These are phyloP conservation scores for Apodemia mormo DNA, from an alignment of 2,888 invertebrate species.

Conservation along the genomic window DNA sequence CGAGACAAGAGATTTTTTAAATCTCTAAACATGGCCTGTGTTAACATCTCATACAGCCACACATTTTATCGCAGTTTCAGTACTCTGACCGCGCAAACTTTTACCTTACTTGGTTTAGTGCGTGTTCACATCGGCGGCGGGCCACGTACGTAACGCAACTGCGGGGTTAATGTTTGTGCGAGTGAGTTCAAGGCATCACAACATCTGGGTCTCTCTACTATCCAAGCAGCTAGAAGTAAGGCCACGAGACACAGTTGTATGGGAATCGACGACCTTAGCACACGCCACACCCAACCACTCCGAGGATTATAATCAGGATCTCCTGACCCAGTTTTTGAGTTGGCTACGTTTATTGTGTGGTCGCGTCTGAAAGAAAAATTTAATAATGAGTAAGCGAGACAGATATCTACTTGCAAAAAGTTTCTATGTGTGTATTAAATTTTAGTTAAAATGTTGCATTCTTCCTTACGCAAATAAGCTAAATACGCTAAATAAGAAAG, in stretches of 20 bases:
- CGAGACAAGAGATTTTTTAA: background rate
- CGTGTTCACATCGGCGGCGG: conserved; percentile 83
- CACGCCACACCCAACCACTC: conserved; percentile 86
- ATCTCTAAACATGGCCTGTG: background rate
- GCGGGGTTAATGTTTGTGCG: conserved; percentile 88
- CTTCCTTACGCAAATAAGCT: too few relatives aligned
- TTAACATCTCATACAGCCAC: background rate
- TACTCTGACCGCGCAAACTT: conserved; percentile 9
- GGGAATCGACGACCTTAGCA: conserved; percentile 88
- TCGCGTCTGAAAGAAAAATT: conserved; percentile 47
- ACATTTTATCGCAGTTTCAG: conserved; percentile 1
- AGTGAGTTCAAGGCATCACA: conserved; percentile 90
- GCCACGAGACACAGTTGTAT: conserved; percentile 89
- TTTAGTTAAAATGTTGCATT: too few relatives aligned
- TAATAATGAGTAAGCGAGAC: too few relatives aligned
- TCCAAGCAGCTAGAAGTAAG: conserved; percentile 87
- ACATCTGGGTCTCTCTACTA: conserved; percentile 88
- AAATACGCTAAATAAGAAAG: too few relatives aligned
- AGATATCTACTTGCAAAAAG: too few relatives aligned
- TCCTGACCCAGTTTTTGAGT: conserved; percentile 77
- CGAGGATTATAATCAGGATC: conserved; percentile 81
- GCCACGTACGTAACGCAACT: conserved; percentile 90
- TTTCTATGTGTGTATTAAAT: too few relatives aligned
- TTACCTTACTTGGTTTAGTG: conserved; percentile 18
- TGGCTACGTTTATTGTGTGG: conserved; percentile 53